Conservation (phyloP, 2,113 vertebrate genomes). For the Alces alces region DNA sequence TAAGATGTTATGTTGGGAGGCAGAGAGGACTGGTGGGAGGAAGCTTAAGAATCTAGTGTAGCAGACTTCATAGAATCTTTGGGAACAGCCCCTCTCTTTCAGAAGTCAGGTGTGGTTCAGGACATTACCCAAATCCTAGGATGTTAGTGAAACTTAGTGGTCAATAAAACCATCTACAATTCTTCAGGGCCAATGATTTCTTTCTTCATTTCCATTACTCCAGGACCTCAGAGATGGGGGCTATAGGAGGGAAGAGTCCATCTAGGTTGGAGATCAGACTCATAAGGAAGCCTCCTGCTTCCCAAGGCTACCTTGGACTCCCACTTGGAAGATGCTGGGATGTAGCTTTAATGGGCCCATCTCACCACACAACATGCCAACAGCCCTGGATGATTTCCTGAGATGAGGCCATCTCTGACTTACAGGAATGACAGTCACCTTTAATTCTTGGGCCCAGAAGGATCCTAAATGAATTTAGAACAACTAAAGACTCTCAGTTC, state of each 20-base stretch:
- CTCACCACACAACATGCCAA: not conserved
- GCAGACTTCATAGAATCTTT: not conserved
- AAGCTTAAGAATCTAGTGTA: not conserved
- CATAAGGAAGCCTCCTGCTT: not conserved
- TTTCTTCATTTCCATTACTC: not conserved
- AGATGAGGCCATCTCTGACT: not conserved
- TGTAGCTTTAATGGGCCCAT: not conserved
- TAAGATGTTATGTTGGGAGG: not conserved
- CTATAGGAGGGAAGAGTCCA: not conserved
- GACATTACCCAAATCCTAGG: too few relatives aligned
- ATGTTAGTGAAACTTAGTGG: not conserved
- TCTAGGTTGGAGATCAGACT: not conserved
- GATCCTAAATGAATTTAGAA: slow-evolving; percentile 47
- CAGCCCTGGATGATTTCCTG: not conserved
- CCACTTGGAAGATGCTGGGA: not conserved
- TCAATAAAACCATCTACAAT: not conserved
- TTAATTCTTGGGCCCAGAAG: slow-evolving; percentile 45
- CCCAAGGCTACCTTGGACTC: not conserved
- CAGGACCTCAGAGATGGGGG: not conserved
- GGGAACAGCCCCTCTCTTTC: not conserved
- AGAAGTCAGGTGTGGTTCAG: not conserved
- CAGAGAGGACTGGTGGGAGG: not conserved
- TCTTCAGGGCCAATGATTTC: not conserved
- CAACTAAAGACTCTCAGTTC: slow-evolving; percentile 46
- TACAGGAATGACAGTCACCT: slow-evolving; percentile 55